Conservation (phyloP, 2,888 invertebrate genomes). For the Dioctria linearis region DNA sequence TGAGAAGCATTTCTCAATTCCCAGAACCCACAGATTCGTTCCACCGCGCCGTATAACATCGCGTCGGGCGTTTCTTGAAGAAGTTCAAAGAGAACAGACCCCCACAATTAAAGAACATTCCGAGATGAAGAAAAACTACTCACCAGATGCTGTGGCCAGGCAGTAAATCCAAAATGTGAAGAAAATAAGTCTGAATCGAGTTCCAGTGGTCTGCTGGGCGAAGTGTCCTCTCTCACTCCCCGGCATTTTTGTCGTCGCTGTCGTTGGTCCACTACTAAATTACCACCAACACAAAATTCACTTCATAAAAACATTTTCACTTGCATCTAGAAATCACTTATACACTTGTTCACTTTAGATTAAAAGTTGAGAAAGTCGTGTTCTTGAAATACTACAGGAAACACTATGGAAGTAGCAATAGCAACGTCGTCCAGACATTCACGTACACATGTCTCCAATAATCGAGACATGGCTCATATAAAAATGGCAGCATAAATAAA, state of each 20-base stretch:
- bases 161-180: constrained; percentile 56
- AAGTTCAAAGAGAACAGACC: constrained; percentile 12
- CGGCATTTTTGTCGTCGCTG: constrained; percentile 41
- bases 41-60: background rate
- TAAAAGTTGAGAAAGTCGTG: constrained; percentile 23
- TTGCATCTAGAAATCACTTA: constrained; percentile 30
- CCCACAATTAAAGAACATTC: constrained; percentile 3
- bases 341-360: constrained; percentile 21
- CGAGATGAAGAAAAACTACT: constrained; percentile 23
- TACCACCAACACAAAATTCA: constrained; percentile 26
- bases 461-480: constrained; percentile 50
- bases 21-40: constrained; percentile 32
- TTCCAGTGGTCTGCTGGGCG: constrained; percentile 25
- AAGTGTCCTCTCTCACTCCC: constrained; percentile 36
- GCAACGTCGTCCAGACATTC: constrained; percentile 11
- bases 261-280: constrained; percentile 32
- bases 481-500: constrained; percentile 52
- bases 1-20: constrained; percentile 19
- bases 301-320: constrained; percentile 49
- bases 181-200: constrained; percentile 50
- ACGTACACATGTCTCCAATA: constrained; percentile 19
- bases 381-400: background rate
- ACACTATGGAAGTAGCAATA: background rate
- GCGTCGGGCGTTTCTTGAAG: no score
- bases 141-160: constrained; percentile 54